Evolutionary conservation across 1,140 invertebrate genomes (phyloP).

Genomic region (Trachelipus rathkii): DNA sequence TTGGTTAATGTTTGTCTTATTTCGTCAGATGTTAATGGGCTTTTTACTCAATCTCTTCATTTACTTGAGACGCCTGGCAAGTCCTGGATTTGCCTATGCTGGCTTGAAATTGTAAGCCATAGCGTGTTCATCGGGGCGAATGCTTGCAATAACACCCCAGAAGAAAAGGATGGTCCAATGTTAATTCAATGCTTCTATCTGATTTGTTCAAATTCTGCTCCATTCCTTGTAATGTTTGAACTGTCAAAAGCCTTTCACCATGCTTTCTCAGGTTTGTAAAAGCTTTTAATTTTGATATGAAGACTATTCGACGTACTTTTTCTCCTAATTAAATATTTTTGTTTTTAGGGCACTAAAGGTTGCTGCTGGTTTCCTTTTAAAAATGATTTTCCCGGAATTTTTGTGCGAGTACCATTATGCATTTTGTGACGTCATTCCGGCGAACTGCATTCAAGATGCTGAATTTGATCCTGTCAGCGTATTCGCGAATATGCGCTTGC

Average conservation of each 20-base stretch:
- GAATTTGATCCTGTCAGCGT: slow-evolving; percentile 95
- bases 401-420: slow-evolving; percentile 98
- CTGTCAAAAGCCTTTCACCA: slow-evolving; percentile 85
- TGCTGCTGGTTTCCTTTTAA: slow-evolving; percentile 91
- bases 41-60: slow-evolving; percentile 86
- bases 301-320: not conserved
- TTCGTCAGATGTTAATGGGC: slow-evolving; percentile 67
- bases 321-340: not conserved
- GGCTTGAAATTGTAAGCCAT: slow-evolving; percentile 95
- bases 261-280: slow-evolving; percentile 72
- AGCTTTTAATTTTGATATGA: not conserved
- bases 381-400: slow-evolving; percentile 98
- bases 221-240: slow-evolving; percentile 94
- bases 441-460: slow-evolving; percentile 98
- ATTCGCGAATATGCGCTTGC: slow-evolving; percentile 93
- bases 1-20: not conserved
- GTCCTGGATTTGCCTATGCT: slow-evolving; percentile 97
- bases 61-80: slow-evolving; percentile 89
- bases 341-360: slow-evolving; percentile 76
- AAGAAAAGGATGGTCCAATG: slow-evolving; percentile 60
- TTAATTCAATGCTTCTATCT: slow-evolving; percentile 79
- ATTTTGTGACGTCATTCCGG: slow-evolving; percentile 98
- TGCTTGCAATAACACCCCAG: slow-evolving; percentile 78
- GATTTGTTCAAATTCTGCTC: slow-evolving; percentile 95
- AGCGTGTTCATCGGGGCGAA: slow-evolving; percentile 90